Evolutionary conservation across 2,113 vertebrate species (phyloP), one percentile per base, ranked within the genome.

Genomic region (Cygnus buccinator): DNA sequence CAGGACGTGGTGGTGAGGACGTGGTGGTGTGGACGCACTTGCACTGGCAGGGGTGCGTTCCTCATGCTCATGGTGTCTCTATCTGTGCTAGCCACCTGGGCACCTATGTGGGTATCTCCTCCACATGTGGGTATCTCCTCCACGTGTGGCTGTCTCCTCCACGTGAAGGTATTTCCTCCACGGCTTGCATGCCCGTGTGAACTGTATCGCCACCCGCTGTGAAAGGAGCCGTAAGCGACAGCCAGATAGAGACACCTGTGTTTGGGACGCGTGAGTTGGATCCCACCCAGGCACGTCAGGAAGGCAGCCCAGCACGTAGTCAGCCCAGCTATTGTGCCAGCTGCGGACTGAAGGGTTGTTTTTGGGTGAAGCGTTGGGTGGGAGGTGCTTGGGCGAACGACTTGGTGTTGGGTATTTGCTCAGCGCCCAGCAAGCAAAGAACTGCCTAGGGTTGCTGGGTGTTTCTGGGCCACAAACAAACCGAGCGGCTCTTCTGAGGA

Each of bases 131-230:
- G 46, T 20, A 21, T 48, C 48, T 48, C 48, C 48, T 25, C 23
- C 50, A 25, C 6, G 12, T 50, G 50, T 50, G 23, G 50, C 7
- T 50, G 13, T 52, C 48, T 50, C 48, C 48, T 50, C 48, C 48
- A 50, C 10, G 21, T 50, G 48, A 22, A 22, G 48, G 48, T n/a
- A 46, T 20, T 41, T 72, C 41, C 65, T 50, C 22, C 5, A 0
- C 3, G 43, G 50, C 21, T 16, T 23, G 28, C 48, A 8, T 68
- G 52, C 37, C 35, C 19, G 35, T 13, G 1, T 1, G 12, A 54
- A 4, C 50, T 37, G 75, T 29, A 13, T 58, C 23, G n/a, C 17
- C 52, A 39, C 1, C 0, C 3, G 16, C 3, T 6, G 10, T 8
- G 46, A 39, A 65, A 55, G 81, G 52, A 75, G 37, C 44, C 1